Evolutionary conservation across 1,140 invertebrate species (phyloP), one percentile per base, ranked within the genome.

Genomic region (Harpegnathos saltator): DNA sequence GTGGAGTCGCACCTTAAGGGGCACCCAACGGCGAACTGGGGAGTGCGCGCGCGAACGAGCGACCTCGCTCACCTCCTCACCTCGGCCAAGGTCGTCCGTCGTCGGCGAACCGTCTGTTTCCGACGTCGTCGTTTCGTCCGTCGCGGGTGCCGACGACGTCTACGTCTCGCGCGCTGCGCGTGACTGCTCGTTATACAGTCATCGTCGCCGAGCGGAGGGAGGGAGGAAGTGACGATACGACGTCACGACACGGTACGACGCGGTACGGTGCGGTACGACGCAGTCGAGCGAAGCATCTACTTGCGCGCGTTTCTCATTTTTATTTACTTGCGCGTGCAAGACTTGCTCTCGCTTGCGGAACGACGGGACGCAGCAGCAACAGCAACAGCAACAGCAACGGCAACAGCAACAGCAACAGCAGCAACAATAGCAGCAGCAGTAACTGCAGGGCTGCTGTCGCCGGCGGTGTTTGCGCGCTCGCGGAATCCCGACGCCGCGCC

Each of bases 241-340:
- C 29, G n/a, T n/a, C n/a, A 33, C 29, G 29, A 33, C 29, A 33
- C 5, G 29, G 29, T 33, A 33, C 29, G 29, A 5, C 5, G 5
- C 29, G 29, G 29, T 5, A 33, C 29, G 29, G 29, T 33, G 5
- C 29, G 29, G 29, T 33, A 33, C 29, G 61, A 38, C 1, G 24
- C 63, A 33, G 59, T 38, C 9, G 56, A 48, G 50, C 29, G 22
- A 26, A 38, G 22, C 54, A 22, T 58, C 65, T 29, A 22, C 26
- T 59, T 38, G 62, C 68, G n/a, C 19, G n/a, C 17, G 19, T 78
- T 14, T 58, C 75, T 33, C 44, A n/a, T 14, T 19, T 59, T 58
- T 80, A 71, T 80, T 90, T 87, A 84, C 86, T n/a, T 68, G 82
- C 82, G 88, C 75, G 75, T 19, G 24, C 65, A 80, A 33, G n/a